A percentile compares a stretch with the other conserved stretches of the same genome.
Conservation (phyloP, 1,140 invertebrate genomes). For the Chrysoperla carnea region DNA sequence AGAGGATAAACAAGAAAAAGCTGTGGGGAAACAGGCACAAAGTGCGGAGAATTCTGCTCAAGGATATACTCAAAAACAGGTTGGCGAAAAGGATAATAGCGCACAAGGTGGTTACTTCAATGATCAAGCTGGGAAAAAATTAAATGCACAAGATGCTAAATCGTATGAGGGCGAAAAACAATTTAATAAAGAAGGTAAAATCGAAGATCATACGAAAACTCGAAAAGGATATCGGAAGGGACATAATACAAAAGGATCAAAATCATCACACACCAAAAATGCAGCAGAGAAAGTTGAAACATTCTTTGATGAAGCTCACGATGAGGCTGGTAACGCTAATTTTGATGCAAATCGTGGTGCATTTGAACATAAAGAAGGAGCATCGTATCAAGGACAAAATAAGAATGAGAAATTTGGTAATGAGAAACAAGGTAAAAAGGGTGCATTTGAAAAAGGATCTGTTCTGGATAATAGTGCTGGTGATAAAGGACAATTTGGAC, state of each 20-base stretch:
- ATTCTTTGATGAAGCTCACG: slow-evolving; percentile 43
- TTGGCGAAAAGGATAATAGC: slow-evolving; percentile 27
- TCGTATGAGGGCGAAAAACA: slow-evolving; percentile 31
- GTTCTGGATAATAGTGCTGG: slow-evolving; percentile 29
- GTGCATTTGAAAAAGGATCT: slow-evolving; percentile 29
- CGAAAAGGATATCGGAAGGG: slow-evolving; percentile 42
- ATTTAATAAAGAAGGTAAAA: slow-evolving; percentile 33
- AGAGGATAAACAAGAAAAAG: too few relatives aligned
- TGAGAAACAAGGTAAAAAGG: slow-evolving; percentile 31
- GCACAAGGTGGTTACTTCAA: slow-evolving; percentile 34
- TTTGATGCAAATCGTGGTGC: slow-evolving; percentile 25
- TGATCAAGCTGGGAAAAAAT: slow-evolving; percentile 32
- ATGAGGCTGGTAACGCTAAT: slow-evolving; percentile 34
- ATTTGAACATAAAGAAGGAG: slow-evolving; percentile 30
- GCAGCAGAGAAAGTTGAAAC: slow-evolving; percentile 43
- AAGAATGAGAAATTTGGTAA: slow-evolving; percentile 31
- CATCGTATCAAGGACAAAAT: slow-evolving; percentile 33
- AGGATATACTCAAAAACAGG: slow-evolving; percentile 28
- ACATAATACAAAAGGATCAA: slow-evolving; percentile 41
- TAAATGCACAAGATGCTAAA: slow-evolving; percentile 30
- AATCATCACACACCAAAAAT: slow-evolving; percentile 43
- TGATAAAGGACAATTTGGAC: slow-evolving; percentile 33
- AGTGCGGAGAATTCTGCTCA: slow-evolving; percentile 12
- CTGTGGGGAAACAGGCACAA: too few relatives aligned
- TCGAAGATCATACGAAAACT: slow-evolving; percentile 29